Base-by-base conservation (phyloP, 2,113 vertebrate species). In the Procavia capensis region DNA sequence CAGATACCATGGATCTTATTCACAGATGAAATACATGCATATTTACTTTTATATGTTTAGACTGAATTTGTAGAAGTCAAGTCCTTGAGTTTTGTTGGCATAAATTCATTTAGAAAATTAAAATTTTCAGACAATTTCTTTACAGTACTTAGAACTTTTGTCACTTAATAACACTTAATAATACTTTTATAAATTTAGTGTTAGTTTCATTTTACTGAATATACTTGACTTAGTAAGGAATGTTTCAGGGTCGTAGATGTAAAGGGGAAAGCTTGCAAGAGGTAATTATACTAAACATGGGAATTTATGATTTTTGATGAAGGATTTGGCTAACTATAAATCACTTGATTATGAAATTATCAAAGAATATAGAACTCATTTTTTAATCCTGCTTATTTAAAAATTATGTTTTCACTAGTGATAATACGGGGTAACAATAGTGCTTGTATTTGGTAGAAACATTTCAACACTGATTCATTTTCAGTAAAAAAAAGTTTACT, bases 141-240 rank as follows among this genome's bases (percentile, higher is more conserved):
- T 75, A 6, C 13, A 29, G 47, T 81, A 88, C 85, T 93, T 93
- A 72, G 29, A 94, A 76, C 29, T 88, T 93, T 88, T 90, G 36
- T 59, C 20, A 88, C 16, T 82, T n/a, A 76, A 57, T 85, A 2
- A 1, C 41, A 27, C 16, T 82, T n/a, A 76, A 57, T 85, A 2
- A 1, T 36, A 27, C 54, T 84, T 87, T 92, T 85, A 9, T 43
- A 36, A 84, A 75, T 70, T 29, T 95, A 76, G 10, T 36, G 39
- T 61, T 95, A 54, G 22, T 90, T 39, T 92, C 29, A 87, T 72
- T 93, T 93, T 93, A 68, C 57, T 85, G 27, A 82, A 47, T 95
- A 57, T 34, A n/a, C 1, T 82, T 79, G 27, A 25, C 29, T 68
- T 85, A 64, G 0, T 79, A 16, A 85, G 19, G 50, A 81, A 36